These are phyloP conservation scores for Homarus gammarus DNA, from an alignment of 2,888 invertebrate genomes.

Conservation along the genomic window DNA sequence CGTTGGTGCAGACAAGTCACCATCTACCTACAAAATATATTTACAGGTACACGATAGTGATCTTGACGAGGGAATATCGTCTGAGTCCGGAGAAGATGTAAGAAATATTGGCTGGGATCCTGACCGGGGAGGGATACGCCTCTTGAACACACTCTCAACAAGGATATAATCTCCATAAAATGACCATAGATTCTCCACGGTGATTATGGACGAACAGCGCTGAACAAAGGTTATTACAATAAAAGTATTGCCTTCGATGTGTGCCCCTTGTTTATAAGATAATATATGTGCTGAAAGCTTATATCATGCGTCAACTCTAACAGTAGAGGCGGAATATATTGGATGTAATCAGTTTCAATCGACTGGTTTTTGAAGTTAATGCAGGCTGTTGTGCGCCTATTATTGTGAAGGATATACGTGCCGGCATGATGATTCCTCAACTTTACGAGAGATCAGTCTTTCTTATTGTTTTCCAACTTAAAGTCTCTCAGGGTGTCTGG, in stretches of 20 bases:
- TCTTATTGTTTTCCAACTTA: constrained; percentile 37
- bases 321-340: constrained; percentile 65
- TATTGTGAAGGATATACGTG: constrained; percentile 43
- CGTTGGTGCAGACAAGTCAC: constrained; percentile 39
- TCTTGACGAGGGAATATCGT: constrained; percentile 52
- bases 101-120: constrained; percentile 51
- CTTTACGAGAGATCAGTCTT: not conserved
- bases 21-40: constrained; percentile 68
- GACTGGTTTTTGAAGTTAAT: constrained; percentile 60
- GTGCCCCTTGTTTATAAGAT: constrained; percentile 64
- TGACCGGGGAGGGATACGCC: constrained; percentile 44
- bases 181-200: constrained; percentile 61
- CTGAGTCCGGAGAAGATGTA: constrained; percentile 50
- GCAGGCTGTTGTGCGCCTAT: constrained; percentile 9
- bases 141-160: constrained; percentile 45
- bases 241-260: constrained; percentile 62
- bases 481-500: too few relatives aligned
- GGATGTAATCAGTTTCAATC: constrained; percentile 66
- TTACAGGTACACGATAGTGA: constrained; percentile 65
- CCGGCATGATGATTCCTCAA: constrained; percentile 43
- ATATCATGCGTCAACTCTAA: constrained; percentile 63
- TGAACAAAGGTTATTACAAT: constrained; percentile 70
- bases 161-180: constrained; percentile 69
- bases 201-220: constrained; percentile 58
- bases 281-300: constrained; percentile 66